Conservation (phyloP, 23 tunicate genomes). For the Clavelina lepadiformis region DNA sequence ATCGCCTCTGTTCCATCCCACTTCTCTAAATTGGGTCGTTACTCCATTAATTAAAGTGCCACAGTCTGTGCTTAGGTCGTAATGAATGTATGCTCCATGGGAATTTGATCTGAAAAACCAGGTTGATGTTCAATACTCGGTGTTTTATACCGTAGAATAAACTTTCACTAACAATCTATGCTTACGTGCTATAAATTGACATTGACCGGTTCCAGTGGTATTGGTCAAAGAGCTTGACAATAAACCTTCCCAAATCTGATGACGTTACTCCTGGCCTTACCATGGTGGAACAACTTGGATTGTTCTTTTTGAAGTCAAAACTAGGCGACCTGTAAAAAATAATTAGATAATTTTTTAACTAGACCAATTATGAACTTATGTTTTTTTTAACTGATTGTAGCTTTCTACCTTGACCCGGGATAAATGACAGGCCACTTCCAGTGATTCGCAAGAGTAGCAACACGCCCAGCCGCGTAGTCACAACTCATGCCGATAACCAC, state of each 20-base stretch:
- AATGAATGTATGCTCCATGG: conserved; percentile 65
- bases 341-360: too few relatives aligned
- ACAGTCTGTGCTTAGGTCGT: conserved; percentile 50
- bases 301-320: conserved; percentile 36
- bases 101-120: conserved; percentile 25
- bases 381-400: background rate
- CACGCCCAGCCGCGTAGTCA: conserved; percentile 62
- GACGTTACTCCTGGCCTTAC: conserved; percentile 57
- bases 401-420: conserved; percentile 62
- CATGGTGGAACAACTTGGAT: conserved; percentile 32
- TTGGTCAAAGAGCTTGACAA: conserved; percentile 26
- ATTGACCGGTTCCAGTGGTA: conserved; percentile 55
- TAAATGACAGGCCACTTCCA: conserved; percentile 75
- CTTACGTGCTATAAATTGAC: conserved; percentile 52
- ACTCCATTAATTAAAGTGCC: conserved; percentile 32
- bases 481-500: conserved; percentile 67
- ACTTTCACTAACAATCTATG: too few relatives aligned
- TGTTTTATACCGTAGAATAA: too few relatives aligned
- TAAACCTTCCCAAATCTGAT: conserved; percentile 38
- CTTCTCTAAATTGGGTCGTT: background rate
- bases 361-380: too few relatives aligned
- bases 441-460: conserved; percentile 39
- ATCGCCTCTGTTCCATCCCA: conserved; percentile 10
- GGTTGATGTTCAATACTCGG: too few relatives aligned
- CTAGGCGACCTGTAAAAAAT: conserved; percentile 30